Evolutionary conservation across 2,797 vertebrate genomes (phyloP), one percentile per base, ranked within the genome.

Genomic region (Aldrovandia affinis): DNA sequence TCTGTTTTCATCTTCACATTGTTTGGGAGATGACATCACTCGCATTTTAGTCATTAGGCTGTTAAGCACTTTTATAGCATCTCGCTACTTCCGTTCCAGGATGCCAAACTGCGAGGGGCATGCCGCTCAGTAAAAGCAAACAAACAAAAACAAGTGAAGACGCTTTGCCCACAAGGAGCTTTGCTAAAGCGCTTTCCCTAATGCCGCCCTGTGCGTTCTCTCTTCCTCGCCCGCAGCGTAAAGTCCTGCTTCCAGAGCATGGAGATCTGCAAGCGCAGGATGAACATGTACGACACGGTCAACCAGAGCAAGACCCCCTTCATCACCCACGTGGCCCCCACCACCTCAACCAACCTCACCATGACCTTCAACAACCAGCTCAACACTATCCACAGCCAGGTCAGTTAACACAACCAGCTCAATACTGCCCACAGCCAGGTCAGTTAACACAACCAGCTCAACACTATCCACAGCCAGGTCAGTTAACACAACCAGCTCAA

Each of bases 291-390:
- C 36, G 98, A 99, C 93, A 96, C 98, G 0, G 98, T 99, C 94
- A 99, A 98, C 94, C 98, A 99, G 96, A 99, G 98, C 97, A 99
- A 99, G 95, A 99, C 98, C 0, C 98, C 98, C 73, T 99, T 99
- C 93, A 99, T 99, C 94, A 97, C 98, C 59, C 98, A 99, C 0
- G 97, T 99, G 92, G 98, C 98, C 92, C 98, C 98, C 87, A 99
- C 96, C 95, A 99, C 98, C 65, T 99, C 98, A 33, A 99, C 97
- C 92, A 99, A 99, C 94, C 95, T 99, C 95, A 99, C 98, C 93
- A 99, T 99, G 98, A 99, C 98, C 92, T 99, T 99, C 94, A 99
- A 98, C 95, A 99, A 97, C 96, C 98, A 99, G 96, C 97, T 99
- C 86, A 99, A 97, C 95, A 98, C 98, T 93, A 97, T 99, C 93